A percentile compares a stretch with the other conserved stretches of the same genome.
Conservation (phyloP, 1,140 invertebrate genomes). For the Galleria mellonella region DNA sequence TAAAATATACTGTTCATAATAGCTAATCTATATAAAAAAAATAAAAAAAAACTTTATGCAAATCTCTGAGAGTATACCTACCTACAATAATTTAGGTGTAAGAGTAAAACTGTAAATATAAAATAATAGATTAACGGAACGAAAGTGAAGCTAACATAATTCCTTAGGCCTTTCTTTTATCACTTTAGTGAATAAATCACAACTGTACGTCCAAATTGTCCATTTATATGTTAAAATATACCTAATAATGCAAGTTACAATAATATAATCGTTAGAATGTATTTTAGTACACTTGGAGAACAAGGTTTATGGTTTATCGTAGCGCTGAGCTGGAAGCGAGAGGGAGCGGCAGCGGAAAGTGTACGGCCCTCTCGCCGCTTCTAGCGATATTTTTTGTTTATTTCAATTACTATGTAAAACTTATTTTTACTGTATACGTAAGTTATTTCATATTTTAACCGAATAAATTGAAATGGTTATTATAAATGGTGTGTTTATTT, state of each 20-base stretch:
- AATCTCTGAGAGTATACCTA: constrained; percentile 35
- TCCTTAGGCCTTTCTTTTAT: constrained; percentile 49
- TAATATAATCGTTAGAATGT: constrained; percentile 69
- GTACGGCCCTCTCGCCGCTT: constrained; percentile 24
- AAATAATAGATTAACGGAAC: constrained; percentile 54
- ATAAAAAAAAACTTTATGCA: constrained; percentile 10
- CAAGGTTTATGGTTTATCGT: constrained; percentile 16
- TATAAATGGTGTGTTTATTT: constrained; percentile 42
- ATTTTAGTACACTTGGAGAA: constrained; percentile 52
- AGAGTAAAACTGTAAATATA: constrained; percentile 50
- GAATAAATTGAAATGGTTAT: constrained; percentile 74
- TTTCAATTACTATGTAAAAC: constrained; percentile 64
- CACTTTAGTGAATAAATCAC: constrained; percentile 61
- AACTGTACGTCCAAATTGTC: constrained; percentile 73
- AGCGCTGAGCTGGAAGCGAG: constrained; percentile 30
- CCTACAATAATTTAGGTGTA: constrained; percentile 33
- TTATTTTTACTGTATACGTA: constrained; percentile 73
- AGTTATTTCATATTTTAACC: constrained; percentile 74
- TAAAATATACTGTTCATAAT: constrained; percentile 6
- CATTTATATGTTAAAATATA: constrained; percentile 68
- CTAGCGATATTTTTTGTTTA: constrained; percentile 48
- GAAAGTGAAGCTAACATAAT: constrained; percentile 58
- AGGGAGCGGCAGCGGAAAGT: background rate
- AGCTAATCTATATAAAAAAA: constrained; percentile 7
- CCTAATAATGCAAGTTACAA: constrained; percentile 67